phyloP scores from a whole-genome alignment of 2,113 vertebrate species.

The Callospermophilus lateralis region DNA sequence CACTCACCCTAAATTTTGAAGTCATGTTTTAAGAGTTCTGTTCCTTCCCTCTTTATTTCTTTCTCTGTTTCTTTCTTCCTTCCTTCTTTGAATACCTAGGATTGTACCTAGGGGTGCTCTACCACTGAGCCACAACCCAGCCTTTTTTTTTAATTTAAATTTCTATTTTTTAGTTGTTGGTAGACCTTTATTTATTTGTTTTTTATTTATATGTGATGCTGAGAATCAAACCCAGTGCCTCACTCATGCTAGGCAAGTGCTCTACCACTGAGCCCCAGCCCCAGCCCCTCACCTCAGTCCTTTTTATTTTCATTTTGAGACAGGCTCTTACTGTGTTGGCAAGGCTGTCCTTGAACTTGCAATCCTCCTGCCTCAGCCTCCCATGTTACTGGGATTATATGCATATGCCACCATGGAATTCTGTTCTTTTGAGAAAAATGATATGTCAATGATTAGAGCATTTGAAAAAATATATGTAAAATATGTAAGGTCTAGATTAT shows the following conservation, averaged over 20 bases:
- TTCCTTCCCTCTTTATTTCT: neutral
- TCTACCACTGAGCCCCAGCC: neutral
- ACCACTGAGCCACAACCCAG: neutral
- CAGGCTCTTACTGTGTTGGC: neutral
- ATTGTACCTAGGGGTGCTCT: neutral
- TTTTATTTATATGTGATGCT: too few relatives aligned
- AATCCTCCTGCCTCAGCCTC: neutral
- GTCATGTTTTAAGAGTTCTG: neutral
- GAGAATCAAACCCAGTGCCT: too few relatives aligned
- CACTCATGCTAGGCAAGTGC: too few relatives aligned
- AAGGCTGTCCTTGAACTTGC: neutral
- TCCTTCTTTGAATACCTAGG: neutral
- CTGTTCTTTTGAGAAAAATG: too few relatives aligned
- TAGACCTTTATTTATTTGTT: too few relatives aligned
- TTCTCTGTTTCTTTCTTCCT: too few relatives aligned
- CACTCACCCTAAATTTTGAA: neutral
- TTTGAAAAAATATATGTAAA: too few relatives aligned
- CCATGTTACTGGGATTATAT: neutral
- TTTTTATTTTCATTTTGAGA: neutral
- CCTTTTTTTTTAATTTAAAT: neutral
- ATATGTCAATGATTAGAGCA: too few relatives aligned
- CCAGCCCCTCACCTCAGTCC: neutral
- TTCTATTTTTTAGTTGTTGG: neutral
- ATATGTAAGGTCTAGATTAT: too few relatives aligned
- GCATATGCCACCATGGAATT: neutral